A percentile compares a stretch with the other conserved stretches of the same genome.
Evolutionary conservation across 2,113 vertebrate species (phyloP).

Genomic region (Epinephelus moara): DNA sequence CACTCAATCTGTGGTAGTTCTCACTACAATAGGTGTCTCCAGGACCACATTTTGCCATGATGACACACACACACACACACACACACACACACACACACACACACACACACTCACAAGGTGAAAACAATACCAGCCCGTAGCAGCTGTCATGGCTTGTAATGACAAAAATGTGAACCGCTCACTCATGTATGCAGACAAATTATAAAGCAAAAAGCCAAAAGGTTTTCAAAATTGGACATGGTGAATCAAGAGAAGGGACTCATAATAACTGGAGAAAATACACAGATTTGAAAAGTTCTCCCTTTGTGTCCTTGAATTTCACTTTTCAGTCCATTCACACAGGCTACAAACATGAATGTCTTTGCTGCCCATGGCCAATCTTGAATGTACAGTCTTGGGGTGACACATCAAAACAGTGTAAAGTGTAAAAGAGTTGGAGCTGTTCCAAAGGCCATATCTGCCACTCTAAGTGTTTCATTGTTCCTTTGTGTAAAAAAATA

Average conservation of each 20-base stretch:
- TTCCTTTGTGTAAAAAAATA: not conserved
- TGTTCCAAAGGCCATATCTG: not conserved
- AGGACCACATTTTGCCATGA: too few relatives aligned
- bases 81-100: too few relatives aligned
- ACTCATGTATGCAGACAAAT: not conserved
- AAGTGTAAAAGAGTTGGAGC: not conserved
- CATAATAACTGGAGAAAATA: not conserved
- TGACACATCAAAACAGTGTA: slow-evolving; percentile 13
- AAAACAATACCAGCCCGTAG: too few relatives aligned
- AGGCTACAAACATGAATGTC: not conserved
- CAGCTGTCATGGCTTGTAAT: too few relatives aligned
- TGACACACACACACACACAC: too few relatives aligned
- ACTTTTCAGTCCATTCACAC: not conserved
- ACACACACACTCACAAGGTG: too few relatives aligned
- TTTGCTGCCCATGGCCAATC: slow-evolving; percentile 11
- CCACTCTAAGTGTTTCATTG: not conserved
- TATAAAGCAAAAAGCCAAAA: not conserved
- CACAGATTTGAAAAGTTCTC: not conserved
- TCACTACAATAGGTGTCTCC: too few relatives aligned
- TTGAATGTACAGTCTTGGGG: not conserved
- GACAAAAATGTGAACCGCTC: not conserved
- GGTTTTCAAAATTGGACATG: not conserved
- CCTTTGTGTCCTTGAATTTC: slow-evolving; percentile 15
- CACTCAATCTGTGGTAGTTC: too few relatives aligned
- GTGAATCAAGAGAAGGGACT: not conserved